Base-by-base conservation (phyloP, 2,797 vertebrate genomes). In the Nyctalus aviator region DNA sequence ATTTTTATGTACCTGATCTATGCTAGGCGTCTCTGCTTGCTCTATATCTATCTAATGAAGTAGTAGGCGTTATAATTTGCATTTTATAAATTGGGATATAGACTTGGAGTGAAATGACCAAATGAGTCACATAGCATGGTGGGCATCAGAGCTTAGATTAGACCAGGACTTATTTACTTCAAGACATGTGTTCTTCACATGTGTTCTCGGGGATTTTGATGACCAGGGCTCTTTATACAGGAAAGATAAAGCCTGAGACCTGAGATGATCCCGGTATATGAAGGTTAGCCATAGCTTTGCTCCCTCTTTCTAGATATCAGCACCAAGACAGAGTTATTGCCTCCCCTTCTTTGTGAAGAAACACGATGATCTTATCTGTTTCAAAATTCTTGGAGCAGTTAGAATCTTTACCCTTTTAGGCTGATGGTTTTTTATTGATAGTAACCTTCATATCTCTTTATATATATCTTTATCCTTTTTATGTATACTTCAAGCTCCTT, bases 311-410 rank as follows among this genome's bases (percentile, higher is more conserved):
- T 79, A 37, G 88, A 35, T 50, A 44, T 8, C 37, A 37, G 37
- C 55, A 73, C 48, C 32, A 85, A 57, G 18, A 57, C 78, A 53
- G 32, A 91, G n/a, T 78, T 76, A 37, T 41, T 37, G 44, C 18
- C 18, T 53, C 6, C 8, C 2, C 20, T 75, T 79, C 18, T 93
- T 78, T 25, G 93, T 81, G 59, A 87, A 78, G 64, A 81, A 78
- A 75, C 41, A n/a, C 50, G 59, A n/a, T 89, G 88, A 73, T 85
- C 90, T 95, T 57, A 85, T 50, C 30, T 76, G 9, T 8, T 21
- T 96, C 48, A 91, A 53, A 96, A 48, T 75, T 94, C 46, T 71
- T 66, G 59, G 50, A 90, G 71, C 72, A 12, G 66, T 85, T 93
- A 55, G 55, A 83, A 86, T 89, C 35, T 71, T 5, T 90, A n/a